Evolutionary conservation across 2,888 invertebrate species (phyloP), one percentile per base, ranked within the genome.

Genomic region (Augiades crinisus): DNA sequence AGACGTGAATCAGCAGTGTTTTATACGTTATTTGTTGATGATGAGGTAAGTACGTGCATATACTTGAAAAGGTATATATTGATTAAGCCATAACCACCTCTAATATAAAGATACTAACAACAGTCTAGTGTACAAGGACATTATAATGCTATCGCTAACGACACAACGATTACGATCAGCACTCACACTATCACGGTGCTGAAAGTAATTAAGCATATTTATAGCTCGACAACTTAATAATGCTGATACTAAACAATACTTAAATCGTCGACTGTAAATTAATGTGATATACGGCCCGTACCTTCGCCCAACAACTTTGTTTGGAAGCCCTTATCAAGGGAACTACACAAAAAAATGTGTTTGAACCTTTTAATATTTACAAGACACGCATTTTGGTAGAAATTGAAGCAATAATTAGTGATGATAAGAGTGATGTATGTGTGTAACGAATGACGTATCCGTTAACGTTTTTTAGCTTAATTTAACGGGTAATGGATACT

Each of bases 191-290:
- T 46, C 36, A 36, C 27, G 37, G 14, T 24, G 37, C 24, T 17
- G 16, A 47, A 37, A 37, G 47, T 16, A 37, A 47, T 47, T 47
- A 30, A 37, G 4, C 5, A 37, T 47, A 47, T 47, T 47, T 37
- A 47, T 47, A n/a, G 30, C 19, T 19, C 1, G n/a, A 47, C 47
- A 47, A 47, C 47, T 47, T 47, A 47, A 47, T 46, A 22, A 33
- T 12, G 24, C 10, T 46, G 34, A 24, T 24, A 46, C 13, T 30
- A 16, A 46, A 46, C 24, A 12, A 34, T 34, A 24, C 31, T 13
- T 16, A 34, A 45, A 34, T 27, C 19, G 27, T 17, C 27, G 12
- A 46, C 36, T 21, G 27, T 44, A 37, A 27, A 27, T 37, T 37
- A 21, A 24, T 45, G 34, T 45, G 14, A 24, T 34, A 45, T 45